Conservation (phyloP, 1,140 invertebrate genomes). For the Neotoxoptera formosana region DNA sequence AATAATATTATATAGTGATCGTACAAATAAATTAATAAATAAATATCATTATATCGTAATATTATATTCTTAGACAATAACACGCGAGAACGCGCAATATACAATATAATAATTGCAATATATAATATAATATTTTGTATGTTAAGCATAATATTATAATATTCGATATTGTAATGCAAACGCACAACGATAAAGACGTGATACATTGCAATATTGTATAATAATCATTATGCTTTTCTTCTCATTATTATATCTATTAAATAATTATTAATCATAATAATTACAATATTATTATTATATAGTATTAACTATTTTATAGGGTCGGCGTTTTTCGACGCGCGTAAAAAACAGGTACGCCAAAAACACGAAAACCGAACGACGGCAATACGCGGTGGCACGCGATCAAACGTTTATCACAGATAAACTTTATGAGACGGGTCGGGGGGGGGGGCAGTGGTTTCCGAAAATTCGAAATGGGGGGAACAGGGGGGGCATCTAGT, state of each 20-base stretch:
- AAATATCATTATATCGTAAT: neutral
- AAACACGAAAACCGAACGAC: neutral
- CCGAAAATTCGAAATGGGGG: no score
- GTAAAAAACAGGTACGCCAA: neutral
- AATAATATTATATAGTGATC: neutral
- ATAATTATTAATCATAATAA: neutral
- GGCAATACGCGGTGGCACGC: neutral
- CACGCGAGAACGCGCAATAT: neutral
- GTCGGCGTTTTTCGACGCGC: no score
- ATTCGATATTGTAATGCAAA: neutral
- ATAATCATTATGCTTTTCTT: neutral
- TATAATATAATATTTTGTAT: neutral
- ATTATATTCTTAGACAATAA: neutral
- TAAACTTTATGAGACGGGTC: neutral
- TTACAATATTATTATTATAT: neutral
- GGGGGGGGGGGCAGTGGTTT: neutral
- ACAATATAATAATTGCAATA: neutral
- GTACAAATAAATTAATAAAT: neutral
- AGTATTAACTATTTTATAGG: neutral
- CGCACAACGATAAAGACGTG: neutral
- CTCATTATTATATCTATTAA: neutral
- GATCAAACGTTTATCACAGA: neutral
- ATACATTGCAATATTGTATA: no score
- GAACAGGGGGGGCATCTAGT: no score
- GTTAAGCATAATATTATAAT: neutral